Conservation (phyloP, 2,113 vertebrate species). For the Haplochromis burtoni region DNA sequence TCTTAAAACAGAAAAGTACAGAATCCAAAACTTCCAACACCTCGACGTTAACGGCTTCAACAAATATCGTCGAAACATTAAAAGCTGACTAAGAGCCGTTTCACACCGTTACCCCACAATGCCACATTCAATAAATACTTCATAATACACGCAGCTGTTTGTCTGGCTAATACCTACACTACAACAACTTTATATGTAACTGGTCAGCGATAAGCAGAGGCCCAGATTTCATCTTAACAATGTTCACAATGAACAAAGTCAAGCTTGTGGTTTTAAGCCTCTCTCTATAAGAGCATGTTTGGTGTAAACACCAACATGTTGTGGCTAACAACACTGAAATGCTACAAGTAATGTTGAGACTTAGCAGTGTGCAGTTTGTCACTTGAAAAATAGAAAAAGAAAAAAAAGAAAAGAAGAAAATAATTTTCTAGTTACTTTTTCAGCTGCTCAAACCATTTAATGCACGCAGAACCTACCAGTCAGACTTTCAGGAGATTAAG, state of each 20-base stretch:
- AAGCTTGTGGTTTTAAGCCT: neutral
- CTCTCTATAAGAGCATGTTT: neutral
- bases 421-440: neutral
- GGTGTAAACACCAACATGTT: neutral
- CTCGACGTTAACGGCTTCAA: neutral
- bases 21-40: neutral
- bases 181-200: neutral
- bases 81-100: neutral
- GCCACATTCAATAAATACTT: neutral
- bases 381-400: neutral
- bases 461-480: neutral
- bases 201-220: neutral
- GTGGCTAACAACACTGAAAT: neutral
- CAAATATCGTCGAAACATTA: neutral
- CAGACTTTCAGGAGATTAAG: neutral
- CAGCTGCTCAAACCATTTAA: neutral
- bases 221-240: neutral
- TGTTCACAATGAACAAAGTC: neutral
- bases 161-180: neutral
- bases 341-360: neutral
- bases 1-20: neutral
- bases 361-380: neutral
- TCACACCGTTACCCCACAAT: neutral
- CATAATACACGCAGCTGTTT: neutral
- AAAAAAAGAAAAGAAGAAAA: rapidly evolving